Evolutionary conservation across 2,888 invertebrate species (phyloP), one percentile per base, ranked within the genome.

Genomic region (Pseudococcus viburni): DNA sequence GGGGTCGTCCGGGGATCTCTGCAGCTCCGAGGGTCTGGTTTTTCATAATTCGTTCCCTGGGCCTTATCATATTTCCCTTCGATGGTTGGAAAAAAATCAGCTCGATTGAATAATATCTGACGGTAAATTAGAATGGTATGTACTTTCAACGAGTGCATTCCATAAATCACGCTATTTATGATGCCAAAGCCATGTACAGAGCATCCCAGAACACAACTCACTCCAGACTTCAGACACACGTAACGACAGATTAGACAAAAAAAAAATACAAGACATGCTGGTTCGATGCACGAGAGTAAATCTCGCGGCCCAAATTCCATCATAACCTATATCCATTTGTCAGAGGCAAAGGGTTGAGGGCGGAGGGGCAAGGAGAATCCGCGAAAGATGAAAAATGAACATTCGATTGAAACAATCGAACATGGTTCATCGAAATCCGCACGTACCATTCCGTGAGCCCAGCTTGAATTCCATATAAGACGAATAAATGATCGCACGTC

Each of bases 361-460:
- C 3, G 1, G 26, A 33, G 19, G 26, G 11, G 26, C 26, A 33
- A 73, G 26, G 26, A 33, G 26, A 73, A 73, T 73, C 68, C 26
- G 68, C 68, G 15, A 73, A 33, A 33, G 26, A 15, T 73, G 68
- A 73, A 73, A 73, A 73, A 73, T 73, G 68, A 33, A 73, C 42
- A 80, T 42, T 80, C 80, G 80, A 80, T 80, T 80, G 17, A 80
- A 80, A 80, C 80, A 80, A 80, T 80, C 80, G 42, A 80, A 80
- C 80, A 80, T 80, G 15, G 6, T 42, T 80, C 42, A 46, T 73
- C 59, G 19, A 73, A 73, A 68, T 68, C 33, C 77, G 77, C 77
- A 22, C 77, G 39, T 77, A 33, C 17, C 77, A 39, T n/a, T 80
- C 42, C 11, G 42, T 39, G n/a, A 17, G n/a, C 80, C 12, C 80